These are phyloP conservation scores for Calidris pugnax DNA, from an alignment of 2,113 vertebrate genomes.

Conservation along the genomic window DNA sequence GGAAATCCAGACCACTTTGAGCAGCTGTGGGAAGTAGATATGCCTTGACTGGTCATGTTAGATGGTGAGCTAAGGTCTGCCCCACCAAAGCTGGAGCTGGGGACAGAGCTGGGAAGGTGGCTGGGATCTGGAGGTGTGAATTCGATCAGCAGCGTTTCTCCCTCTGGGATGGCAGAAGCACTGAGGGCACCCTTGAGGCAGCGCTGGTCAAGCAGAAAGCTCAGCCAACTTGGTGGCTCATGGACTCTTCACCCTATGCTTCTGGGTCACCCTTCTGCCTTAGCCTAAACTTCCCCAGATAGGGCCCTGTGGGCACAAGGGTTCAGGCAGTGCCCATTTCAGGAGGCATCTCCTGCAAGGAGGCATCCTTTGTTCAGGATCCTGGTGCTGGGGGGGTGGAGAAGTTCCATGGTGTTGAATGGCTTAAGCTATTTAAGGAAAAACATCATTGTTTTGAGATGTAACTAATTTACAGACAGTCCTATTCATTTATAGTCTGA, in stretches of 20 bases:
- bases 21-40: background rate
- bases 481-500: background rate
- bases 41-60: accelerated
- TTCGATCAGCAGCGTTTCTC: background rate
- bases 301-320: background rate
- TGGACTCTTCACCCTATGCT: background rate
- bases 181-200: background rate
- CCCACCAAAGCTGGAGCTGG: background rate
- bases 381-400: background rate
- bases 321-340: background rate
- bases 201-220: background rate
- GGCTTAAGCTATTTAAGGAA: background rate
- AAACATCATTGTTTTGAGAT: background rate
- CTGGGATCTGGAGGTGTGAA: background rate
- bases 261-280: background rate
- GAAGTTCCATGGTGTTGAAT: background rate
- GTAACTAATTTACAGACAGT: background rate
- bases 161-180: background rate
- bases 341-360: background rate
- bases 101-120: background rate
- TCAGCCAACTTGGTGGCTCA: background rate
- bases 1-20: background rate
- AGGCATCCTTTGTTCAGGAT: accelerated
- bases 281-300: background rate
- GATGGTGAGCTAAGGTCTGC: background rate